Evolutionary conservation across 1,140 invertebrate genomes (phyloP).

Genomic region (Tetramorium alpestre): DNA sequence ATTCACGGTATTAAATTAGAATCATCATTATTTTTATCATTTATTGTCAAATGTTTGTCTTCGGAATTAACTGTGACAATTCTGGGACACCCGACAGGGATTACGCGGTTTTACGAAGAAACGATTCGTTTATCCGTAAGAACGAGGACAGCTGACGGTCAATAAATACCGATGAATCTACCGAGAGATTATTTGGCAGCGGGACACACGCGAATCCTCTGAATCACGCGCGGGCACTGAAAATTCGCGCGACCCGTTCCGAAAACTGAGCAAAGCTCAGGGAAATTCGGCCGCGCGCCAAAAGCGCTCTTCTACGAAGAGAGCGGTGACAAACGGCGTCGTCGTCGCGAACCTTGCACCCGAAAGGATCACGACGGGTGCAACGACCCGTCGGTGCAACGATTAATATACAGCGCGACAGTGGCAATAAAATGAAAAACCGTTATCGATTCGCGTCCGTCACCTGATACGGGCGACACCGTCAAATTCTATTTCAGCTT

Average conservation of each 20-base stretch:
- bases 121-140: slow-evolving; percentile 35
- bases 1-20: not conserved
- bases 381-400: slow-evolving; percentile 28
- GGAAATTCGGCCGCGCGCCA: slow-evolving; percentile 58
- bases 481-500: not conserved
- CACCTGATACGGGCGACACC: not conserved
- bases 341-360: slow-evolving; percentile 4
- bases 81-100: slow-evolving; percentile 2
- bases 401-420: slow-evolving; percentile 14
- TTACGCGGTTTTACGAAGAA: slow-evolving; percentile 45
- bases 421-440: slow-evolving; percentile 17
- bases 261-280: slow-evolving; percentile 4
- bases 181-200: slow-evolving; percentile 61
- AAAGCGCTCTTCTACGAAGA: slow-evolving; percentile 32
- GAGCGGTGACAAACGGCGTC: slow-evolving; percentile 22
- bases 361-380: slow-evolving; percentile 10
- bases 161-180: slow-evolving; percentile 67
- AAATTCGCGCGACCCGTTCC: slow-evolving; percentile 47
- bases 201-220: slow-evolving; percentile 22
- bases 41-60: not conserved
- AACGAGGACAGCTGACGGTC: slow-evolving; percentile 50
- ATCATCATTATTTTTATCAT: not conserved
- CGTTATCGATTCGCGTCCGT: not conserved
- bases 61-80: slow-evolving; percentile 6
- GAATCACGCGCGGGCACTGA: slow-evolving; percentile 41